Conservation (phyloP, 2,113 vertebrate species). For the Piliocolobus tephrosceles region DNA sequence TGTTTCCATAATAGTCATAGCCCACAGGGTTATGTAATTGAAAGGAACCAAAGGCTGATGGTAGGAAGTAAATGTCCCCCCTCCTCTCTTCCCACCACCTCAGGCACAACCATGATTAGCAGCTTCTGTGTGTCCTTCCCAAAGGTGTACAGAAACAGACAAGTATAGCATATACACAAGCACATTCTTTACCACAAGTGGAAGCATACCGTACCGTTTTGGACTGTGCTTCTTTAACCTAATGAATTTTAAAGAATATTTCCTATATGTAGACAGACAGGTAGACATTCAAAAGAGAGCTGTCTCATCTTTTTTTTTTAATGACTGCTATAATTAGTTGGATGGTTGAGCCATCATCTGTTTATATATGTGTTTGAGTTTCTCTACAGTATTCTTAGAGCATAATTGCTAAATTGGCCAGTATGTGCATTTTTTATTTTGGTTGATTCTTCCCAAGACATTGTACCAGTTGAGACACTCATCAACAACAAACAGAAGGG, state of each 20-base stretch:
- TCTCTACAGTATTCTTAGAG: not conserved
- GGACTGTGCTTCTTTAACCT: not conserved
- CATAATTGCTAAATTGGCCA: not conserved
- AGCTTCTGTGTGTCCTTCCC: not conserved
- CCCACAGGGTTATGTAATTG: not conserved
- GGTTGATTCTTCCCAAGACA: not conserved
- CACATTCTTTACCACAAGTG: not conserved
- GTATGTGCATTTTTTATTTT: not conserved
- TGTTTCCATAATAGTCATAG: not conserved
- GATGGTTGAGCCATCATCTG: not conserved
- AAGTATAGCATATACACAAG: accelerated
- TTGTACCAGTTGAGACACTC: not conserved
- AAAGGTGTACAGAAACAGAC: not conserved
- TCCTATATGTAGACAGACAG: not conserved
- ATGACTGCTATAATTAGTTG: not conserved
- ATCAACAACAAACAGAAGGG: not conserved
- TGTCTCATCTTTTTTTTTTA: not conserved
- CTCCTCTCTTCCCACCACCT: not conserved
- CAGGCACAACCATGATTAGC: not conserved
- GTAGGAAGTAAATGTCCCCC: too few relatives aligned
- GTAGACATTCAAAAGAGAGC: not conserved
- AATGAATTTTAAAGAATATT: not conserved
- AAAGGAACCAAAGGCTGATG: not conserved
- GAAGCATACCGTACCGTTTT: not conserved
- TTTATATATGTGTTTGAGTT: not conserved